Evolutionary conservation across 2,113 vertebrate species (phyloP).

Genomic region (Motacilla alba): DNA sequence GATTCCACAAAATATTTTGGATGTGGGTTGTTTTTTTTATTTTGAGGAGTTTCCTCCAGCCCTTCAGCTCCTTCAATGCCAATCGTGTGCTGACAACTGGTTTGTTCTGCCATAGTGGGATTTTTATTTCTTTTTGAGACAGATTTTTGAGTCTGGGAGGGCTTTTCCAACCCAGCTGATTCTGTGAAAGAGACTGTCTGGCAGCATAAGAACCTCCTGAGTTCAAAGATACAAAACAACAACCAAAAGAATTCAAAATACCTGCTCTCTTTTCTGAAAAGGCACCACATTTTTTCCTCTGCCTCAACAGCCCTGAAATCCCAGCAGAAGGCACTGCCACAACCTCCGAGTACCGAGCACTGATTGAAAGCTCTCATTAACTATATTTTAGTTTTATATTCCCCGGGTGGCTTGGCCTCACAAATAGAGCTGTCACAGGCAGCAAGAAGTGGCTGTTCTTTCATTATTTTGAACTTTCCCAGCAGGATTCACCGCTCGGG

Average conservation of each 20-base stretch:
- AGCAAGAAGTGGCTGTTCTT: constrained; percentile 44
- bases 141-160: not conserved
- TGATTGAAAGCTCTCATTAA: constrained; percentile 33
- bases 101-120: not conserved
- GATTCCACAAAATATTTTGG: not conserved
- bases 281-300: not conserved
- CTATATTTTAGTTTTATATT: constrained; percentile 18
- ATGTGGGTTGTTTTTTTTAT: not conserved
- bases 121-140: not conserved
- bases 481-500: constrained; percentile 49
- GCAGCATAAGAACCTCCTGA: not conserved
- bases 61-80: not conserved
- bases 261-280: not conserved
- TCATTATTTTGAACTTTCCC: constrained; percentile 65
- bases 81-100: fast-evolving
- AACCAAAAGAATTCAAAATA: not conserved
- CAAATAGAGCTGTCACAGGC: constrained; percentile 40
- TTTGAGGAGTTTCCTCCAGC: not conserved
- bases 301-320: not conserved
- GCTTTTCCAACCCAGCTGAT: not conserved
- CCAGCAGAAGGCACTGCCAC: not conserved
- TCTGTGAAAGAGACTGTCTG: not conserved
- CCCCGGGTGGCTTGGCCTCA: not conserved
- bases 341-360: not conserved
- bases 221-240: not conserved